Evolutionary conservation across 1,140 invertebrate genomes (phyloP).

Genomic region (Euura lappo): DNA sequence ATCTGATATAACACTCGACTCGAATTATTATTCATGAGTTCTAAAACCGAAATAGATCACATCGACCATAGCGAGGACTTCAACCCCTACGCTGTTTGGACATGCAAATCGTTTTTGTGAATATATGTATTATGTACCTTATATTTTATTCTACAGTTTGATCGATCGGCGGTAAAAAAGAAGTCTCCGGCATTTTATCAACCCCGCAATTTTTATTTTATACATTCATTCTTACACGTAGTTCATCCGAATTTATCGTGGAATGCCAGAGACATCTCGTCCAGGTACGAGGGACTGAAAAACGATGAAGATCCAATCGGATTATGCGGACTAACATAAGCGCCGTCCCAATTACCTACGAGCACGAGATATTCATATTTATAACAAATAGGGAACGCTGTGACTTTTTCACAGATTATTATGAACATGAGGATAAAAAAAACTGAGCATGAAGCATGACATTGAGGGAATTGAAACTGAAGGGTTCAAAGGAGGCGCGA

Average conservation of each 20-base stretch:
- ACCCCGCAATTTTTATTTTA: not conserved
- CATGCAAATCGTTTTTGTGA: not conserved
- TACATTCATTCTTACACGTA: not conserved
- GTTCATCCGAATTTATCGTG: not conserved
- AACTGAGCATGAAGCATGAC: not conserved
- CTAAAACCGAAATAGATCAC: not conserved
- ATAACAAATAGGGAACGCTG: too few species aligned
- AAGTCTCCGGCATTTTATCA: too few species aligned
- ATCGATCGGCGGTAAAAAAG: not conserved
- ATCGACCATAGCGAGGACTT: not conserved
- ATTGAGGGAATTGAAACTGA: too few species aligned
- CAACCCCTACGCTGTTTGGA: not conserved
- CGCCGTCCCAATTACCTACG: not conserved
- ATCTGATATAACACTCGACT: not conserved
- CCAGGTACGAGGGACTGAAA: not conserved
- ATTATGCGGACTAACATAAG: not conserved
- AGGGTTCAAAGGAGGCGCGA: too few species aligned
- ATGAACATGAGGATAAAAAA: too few species aligned
- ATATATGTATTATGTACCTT: not conserved
- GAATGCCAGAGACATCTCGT: not conserved
- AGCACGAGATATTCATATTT: not conserved
- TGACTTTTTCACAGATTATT: too few species aligned
- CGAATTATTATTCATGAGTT: constrained; percentile 7
- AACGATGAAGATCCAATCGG: not conserved
- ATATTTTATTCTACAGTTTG: not conserved